These are phyloP conservation scores for Lepidocyrtinus sp. DNA, from an alignment of 2,888 invertebrate species.

Conservation along the genomic window DNA sequence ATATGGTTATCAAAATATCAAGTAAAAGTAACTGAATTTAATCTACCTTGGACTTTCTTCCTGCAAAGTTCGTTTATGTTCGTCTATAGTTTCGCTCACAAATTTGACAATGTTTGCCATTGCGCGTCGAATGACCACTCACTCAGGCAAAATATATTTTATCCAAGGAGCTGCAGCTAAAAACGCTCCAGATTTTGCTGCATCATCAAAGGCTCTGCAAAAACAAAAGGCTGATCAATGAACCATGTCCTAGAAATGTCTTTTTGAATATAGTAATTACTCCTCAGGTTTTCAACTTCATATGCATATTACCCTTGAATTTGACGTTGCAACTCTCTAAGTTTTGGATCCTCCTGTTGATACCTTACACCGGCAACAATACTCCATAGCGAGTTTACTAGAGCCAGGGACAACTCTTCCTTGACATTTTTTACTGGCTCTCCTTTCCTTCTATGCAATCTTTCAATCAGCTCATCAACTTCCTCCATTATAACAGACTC, in stretches of 20 bases:
- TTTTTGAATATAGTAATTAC: too few species aligned
- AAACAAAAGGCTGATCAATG: not conserved
- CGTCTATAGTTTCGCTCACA: slow-evolving; percentile 8
- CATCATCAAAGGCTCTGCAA: slow-evolving; percentile 41
- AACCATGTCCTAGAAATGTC: too few species aligned
- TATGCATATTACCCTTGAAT: slow-evolving; percentile 27
- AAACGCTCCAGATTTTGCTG: slow-evolving; percentile 25
- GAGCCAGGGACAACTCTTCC: slow-evolving; percentile 24
- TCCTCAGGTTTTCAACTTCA: too few species aligned
- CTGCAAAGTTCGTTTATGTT: slow-evolving; percentile 41
- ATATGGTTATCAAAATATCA: not conserved
- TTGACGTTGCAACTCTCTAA: slow-evolving; percentile 12
- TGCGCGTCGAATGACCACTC: slow-evolving; percentile 37
- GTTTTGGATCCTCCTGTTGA: slow-evolving; percentile 46
- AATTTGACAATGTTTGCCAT: slow-evolving; percentile 16
- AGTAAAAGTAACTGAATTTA: not conserved
- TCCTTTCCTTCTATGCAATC: slow-evolving; percentile 19
- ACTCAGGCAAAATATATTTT: slow-evolving; percentile 45
- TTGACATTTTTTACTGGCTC: slow-evolving; percentile 35
- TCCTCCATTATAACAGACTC: slow-evolving; percentile 50
- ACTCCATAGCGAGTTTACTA: slow-evolving; percentile 47
- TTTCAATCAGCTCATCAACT: slow-evolving; percentile 25
- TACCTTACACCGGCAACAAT: slow-evolving; percentile 44
- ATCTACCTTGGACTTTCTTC: slow-evolving; percentile 40
- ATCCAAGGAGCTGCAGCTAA: slow-evolving; percentile 16